Evolutionary conservation across 2,113 vertebrate genomes (phyloP), one percentile per base, ranked within the genome.

Genomic region (Crotalus viridis): DNA sequence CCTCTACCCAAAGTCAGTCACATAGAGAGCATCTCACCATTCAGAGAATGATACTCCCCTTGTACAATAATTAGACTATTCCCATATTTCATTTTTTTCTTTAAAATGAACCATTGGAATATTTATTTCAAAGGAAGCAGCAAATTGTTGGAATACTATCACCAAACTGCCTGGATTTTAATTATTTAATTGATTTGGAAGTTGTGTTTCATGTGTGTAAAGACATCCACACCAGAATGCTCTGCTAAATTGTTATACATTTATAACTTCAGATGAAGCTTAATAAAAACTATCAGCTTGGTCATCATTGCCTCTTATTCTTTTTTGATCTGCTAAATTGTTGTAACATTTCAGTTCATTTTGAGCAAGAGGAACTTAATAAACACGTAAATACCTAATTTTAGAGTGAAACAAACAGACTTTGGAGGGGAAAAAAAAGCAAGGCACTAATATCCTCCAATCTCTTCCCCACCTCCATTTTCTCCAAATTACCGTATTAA

Each of bases 1-100:
- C 59, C 51, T 91, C 91, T 92, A 46, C 92, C 43, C 88, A 55
- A 95, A 64, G 85, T 92, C 89, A 93, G 26, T 43, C 93, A 89
- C 89, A 46, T 85, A 59, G n/a, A 4, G 21, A 92, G 88, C 69
- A 90, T 92, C 89, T 93, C 81, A 3, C 46, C 54, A 22, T 56
- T 56, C 90, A 33, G 89, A 55, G 59, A 86, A 54, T 92, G 87
- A 93, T 89, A 89, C 51, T 39, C 46, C 89, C 93, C 52, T 69
- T 59, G 56, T 87, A 52, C 88, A 94, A 90, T 74, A 87, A 88
- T 12, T 39, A 88, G 43, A 51, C 24, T 59, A 43, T 56, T 51
- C 93, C 54, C 85, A 51, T 9, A 26, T 69, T 81, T 39, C 55
- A n/a, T 56, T 95, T 93, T 5, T 33, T 39, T 64, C 59, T 87